Conservation (phyloP, 2,888 invertebrate genomes). For the Myopa testacea region DNA sequence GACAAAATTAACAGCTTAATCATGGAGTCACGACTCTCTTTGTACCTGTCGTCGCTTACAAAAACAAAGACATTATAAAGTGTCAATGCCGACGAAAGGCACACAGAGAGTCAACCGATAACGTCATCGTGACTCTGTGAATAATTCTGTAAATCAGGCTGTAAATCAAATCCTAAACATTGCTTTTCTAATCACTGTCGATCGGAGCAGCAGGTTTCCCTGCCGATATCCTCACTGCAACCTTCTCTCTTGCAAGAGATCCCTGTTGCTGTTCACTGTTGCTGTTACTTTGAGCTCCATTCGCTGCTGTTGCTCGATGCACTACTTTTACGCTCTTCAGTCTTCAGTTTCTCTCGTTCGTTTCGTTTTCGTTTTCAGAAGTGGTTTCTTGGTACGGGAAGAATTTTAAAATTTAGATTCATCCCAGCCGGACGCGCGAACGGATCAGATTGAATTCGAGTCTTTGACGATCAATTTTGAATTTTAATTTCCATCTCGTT, state of each 20-base stretch:
- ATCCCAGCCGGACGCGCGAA: conserved; percentile 55
- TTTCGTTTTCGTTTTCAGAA: conserved; percentile 46
- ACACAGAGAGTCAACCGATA: too few relatives aligned
- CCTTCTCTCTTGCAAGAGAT: not conserved
- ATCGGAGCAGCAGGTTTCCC: not conserved
- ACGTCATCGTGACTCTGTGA: too few relatives aligned
- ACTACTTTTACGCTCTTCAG: not conserved
- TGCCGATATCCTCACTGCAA: not conserved
- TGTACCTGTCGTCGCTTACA: too few relatives aligned
- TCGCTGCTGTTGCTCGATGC: conserved; percentile 14
- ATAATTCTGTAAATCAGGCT: too few relatives aligned
- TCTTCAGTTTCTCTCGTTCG: not conserved
- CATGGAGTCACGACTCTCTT: too few relatives aligned
- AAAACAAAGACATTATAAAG: too few relatives aligned
- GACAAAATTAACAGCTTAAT: too few relatives aligned
- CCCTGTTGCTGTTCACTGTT: not conserved
- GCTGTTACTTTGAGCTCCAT: too few relatives aligned
- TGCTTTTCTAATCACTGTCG: not conserved
- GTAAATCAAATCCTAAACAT: too few relatives aligned
- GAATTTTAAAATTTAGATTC: conserved; percentile 59
- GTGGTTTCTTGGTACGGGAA: conserved; percentile 53
- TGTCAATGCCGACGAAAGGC: too few relatives aligned
- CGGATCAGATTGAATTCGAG: not conserved
- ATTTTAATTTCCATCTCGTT: not conserved
- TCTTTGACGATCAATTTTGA: not conserved